Conservation (phyloP, 2,113 vertebrate species). For the Ploceus nigricollis region DNA sequence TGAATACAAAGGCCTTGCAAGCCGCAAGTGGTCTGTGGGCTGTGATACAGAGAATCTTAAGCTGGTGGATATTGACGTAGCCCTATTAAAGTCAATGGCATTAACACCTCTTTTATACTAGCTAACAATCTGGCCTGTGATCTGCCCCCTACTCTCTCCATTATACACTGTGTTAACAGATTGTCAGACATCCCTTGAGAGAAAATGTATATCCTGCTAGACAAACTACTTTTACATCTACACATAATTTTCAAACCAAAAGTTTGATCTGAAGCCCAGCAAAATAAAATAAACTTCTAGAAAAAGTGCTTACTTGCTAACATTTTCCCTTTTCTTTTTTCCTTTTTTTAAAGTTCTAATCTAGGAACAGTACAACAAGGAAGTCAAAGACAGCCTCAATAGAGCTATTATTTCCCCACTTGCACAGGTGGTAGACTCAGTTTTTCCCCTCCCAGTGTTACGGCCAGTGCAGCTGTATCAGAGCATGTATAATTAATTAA, state of each 20-base stretch:
- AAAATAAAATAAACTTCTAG: not conserved
- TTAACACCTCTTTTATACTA: conserved; percentile 54
- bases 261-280: not conserved
- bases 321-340: not conserved
- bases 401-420: conserved; percentile 22
- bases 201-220: not conserved
- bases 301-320: not conserved
- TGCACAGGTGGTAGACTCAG: conserved; percentile 55
- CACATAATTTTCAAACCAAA: not conserved
- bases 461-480: conserved; percentile 24
- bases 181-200: conserved; percentile 32
- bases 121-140: conserved; percentile 57
- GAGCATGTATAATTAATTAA: conserved; percentile 58
- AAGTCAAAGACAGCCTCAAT: not conserved
- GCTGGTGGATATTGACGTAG: conserved; percentile 50
- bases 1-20: conserved; percentile 33
- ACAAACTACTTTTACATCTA: not conserved
- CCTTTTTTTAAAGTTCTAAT: not conserved
- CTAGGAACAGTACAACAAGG: not conserved
- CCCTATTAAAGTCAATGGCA: conserved; percentile 53
- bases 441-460: not conserved
- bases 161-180: conserved; percentile 47
- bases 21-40: not conserved
- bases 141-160: conserved; percentile 49
- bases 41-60: conserved; percentile 38